Evolutionary conservation across 2,888 invertebrate species (phyloP), one percentile per base, ranked within the genome.

Genomic region (Tuberolachnus salignus): DNA sequence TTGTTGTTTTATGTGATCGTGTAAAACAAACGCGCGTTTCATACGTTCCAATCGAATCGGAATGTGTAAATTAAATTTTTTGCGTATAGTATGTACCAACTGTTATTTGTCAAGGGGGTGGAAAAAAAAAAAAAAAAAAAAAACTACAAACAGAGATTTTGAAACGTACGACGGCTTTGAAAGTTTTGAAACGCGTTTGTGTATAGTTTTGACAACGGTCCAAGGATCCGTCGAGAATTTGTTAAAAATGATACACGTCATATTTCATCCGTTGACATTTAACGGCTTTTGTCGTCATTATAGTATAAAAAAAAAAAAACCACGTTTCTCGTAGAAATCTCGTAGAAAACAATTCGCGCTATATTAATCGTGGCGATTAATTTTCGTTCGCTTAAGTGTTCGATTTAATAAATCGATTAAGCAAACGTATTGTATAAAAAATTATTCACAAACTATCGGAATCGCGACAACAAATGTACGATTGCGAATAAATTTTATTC

Each of bases 261-360:
- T 70, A 42, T 55, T 70, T 70, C 42, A 44, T 70, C 16, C 53
- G 70, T 55, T 70, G 70, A 70, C 70, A 42, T 55, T 70, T 42
- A 70, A 44, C 14, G 21, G 44, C 9, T 55, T 70, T 70, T 55
- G 16, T 55, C 34, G 34, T 6, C 34, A 34, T 34, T 34, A 34
- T 34, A 6, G n/a, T n/a, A 53, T 13, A 0, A 53, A 3, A 6
- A 34, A 34, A 34, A 4, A 34, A 34, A 34, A 70, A 53, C 53
- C 34, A 53, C 19, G 53, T 10, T 26, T 51, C n/a, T 26, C 26
- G 26, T 19, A 34, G 51, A 26, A 51, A 67, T 51, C 23, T 13
- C 11, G n/a, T n/a, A n/a, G n/a, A 66, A 66, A 44, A 49, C 34
- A 3, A 34, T 4, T 34, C 34, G 34, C 34, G 34, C n/a, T n/a